phyloP scores from a whole-genome alignment of 2,113 vertebrate genomes.

The Nerophis lumbriciformis region DNA sequence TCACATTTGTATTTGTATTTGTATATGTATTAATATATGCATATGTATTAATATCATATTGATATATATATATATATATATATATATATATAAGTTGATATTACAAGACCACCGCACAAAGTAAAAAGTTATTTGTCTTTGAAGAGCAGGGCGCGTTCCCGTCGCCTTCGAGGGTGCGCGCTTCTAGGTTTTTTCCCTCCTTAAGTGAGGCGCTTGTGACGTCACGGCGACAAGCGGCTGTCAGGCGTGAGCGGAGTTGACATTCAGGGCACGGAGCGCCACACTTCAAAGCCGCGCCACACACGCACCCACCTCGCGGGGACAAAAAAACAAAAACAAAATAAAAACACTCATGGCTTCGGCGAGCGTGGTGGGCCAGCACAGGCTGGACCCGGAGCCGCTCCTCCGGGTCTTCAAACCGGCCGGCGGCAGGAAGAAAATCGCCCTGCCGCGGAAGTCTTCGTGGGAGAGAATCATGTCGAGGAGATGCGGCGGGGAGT shows the following conservation, averaged over 20 bases:
- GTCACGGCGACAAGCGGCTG: conserved; percentile 53
- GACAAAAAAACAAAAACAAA: background rate
- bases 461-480: conserved; percentile 54
- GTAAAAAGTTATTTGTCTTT: background rate
- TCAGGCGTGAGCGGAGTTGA: conserved; percentile 54
- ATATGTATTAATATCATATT: no score
- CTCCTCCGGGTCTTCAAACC: conserved; percentile 63
- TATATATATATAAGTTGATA: no score
- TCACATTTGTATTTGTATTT: no score
- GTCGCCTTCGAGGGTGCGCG: conserved; percentile 52
- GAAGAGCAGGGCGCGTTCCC: conserved; percentile 45
- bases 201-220: conserved; percentile 20
- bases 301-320: conserved; percentile 1
- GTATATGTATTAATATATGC: no score
- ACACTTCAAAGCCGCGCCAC: conserved; percentile 17
- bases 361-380: conserved; percentile 72
- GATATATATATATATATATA: no score
- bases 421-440: conserved; percentile 54
- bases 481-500: conserved; percentile 40
- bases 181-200: conserved; percentile 19
- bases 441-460: conserved; percentile 30
- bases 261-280: conserved; percentile 47
- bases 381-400: conserved; percentile 67
- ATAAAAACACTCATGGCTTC: conserved; percentile 70
- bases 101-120: no score